A percentile compares a stretch with the other conserved stretches of the same genome.
phyloP scores from a whole-genome alignment of 2,888 invertebrate species.

The Ochropleura plecta region DNA sequence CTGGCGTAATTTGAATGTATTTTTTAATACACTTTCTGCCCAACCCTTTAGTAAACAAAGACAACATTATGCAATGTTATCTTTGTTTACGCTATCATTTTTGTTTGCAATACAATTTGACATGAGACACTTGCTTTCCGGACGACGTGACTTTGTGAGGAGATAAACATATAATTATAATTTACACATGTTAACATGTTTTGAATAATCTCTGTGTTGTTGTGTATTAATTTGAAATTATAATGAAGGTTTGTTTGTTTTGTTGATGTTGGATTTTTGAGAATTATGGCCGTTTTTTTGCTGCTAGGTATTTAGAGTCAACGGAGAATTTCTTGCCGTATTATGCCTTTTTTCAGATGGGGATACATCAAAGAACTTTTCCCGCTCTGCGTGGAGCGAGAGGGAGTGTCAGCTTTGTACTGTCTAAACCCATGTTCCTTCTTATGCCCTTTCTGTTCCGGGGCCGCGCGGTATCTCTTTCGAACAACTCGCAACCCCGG shows the following conservation, averaged over 20 bases:
- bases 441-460: too few species aligned
- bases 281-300: background rate
- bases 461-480: too few species aligned
- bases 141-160: slow-evolving; percentile 57
- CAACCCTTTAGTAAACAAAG: too few species aligned
- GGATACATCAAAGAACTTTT: too few species aligned
- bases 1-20: background rate
- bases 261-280: slow-evolving; percentile 5
- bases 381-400: too few species aligned
- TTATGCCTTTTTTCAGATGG: too few species aligned
- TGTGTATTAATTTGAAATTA: slow-evolving; percentile 34
- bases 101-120: slow-evolving; percentile 3
- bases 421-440: too few species aligned
- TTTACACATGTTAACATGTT: slow-evolving; percentile 21
- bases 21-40: background rate
- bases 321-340: background rate
- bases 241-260: slow-evolving; percentile 26
- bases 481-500: too few species aligned
- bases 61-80: too few species aligned
- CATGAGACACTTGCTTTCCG: slow-evolving; percentile 45
- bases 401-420: too few species aligned
- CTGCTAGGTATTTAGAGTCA: background rate
- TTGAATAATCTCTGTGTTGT: slow-evolving; percentile 45
- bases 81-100: background rate
- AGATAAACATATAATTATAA: slow-evolving; percentile 41